Evolutionary conservation across 2,113 vertebrate species (phyloP).

Genomic region (Choloepus hoffmanni): DNA sequence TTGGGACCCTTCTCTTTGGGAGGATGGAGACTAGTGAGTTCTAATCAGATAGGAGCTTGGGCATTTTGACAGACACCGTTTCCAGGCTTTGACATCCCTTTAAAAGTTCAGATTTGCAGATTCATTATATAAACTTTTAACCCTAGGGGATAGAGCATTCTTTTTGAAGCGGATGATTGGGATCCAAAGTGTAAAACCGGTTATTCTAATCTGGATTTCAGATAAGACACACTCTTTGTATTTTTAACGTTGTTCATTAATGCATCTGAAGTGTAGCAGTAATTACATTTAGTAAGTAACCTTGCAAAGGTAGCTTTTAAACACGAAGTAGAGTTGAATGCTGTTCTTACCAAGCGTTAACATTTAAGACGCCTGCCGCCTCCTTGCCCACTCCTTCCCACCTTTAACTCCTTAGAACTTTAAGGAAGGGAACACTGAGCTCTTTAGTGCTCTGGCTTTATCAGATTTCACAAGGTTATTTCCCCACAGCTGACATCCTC

Average conservation of each 20-base stretch:
- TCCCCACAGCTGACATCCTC: background rate
- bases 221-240: background rate
- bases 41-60: background rate
- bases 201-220: slow-evolving; percentile 53
- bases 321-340: background rate
- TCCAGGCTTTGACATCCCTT: background rate
- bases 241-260: slow-evolving; percentile 17
- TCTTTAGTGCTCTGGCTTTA: background rate
- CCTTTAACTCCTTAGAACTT: background rate
- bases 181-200: background rate
- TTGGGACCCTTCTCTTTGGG: background rate
- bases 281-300: slow-evolving; percentile 15
- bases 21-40: background rate
- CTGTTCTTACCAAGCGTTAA: background rate
- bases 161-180: background rate
- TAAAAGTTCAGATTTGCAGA: slow-evolving; percentile 16
- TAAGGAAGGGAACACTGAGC: background rate
- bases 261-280: background rate
- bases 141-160: background rate
- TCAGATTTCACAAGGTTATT: background rate
- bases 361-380: background rate
- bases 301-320: slow-evolving; percentile 30
- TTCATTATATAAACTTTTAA: background rate
- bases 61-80: background rate
- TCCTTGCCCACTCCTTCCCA: background rate